A percentile compares a stretch with the other conserved stretches of the same genome.
Conservation (phyloP, 92 coral and sea anemone species). For the Phymanthus crucifer region DNA sequence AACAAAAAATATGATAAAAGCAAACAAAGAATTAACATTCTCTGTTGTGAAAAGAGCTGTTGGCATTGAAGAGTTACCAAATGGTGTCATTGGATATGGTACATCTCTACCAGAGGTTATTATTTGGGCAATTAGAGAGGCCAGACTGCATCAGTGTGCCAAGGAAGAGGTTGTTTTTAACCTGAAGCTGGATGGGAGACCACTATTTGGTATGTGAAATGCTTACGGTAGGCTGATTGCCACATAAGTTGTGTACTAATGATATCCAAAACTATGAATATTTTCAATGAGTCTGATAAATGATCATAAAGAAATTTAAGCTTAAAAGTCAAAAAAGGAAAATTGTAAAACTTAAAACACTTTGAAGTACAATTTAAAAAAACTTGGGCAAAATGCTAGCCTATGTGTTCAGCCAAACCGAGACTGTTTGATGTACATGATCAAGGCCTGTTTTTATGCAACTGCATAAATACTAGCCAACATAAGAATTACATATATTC, state of each 20-base stretch:
- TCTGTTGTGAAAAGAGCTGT: constrained; percentile 10
- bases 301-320: neutral
- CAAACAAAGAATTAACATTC: constrained; percentile 21
- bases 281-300: neutral
- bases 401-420: neutral
- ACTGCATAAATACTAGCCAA: neutral
- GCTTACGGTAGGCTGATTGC: neutral
- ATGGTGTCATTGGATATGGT: constrained; percentile 15
- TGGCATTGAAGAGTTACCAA: constrained; percentile 18
- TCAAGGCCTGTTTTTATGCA: neutral
- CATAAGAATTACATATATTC: neutral
- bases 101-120: constrained; percentile 13
- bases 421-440: neutral
- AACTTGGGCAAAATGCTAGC: neutral
- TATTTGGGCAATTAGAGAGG: constrained; percentile 42
- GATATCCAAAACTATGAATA: neutral
- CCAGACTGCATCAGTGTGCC: constrained; percentile 39
- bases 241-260: neutral
- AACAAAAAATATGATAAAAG: constrained; percentile 32
- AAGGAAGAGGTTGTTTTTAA: constrained; percentile 21
- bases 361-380: neutral
- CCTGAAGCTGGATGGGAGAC: constrained; percentile 45
- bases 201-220: constrained; percentile 33
- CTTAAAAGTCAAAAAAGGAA: neutral
- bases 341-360: neutral